A percentile compares a stretch with the other conserved stretches of the same genome.
phyloP scores from a whole-genome alignment of 2,113 vertebrate species.

The Forbesichthys agassizii region DNA sequence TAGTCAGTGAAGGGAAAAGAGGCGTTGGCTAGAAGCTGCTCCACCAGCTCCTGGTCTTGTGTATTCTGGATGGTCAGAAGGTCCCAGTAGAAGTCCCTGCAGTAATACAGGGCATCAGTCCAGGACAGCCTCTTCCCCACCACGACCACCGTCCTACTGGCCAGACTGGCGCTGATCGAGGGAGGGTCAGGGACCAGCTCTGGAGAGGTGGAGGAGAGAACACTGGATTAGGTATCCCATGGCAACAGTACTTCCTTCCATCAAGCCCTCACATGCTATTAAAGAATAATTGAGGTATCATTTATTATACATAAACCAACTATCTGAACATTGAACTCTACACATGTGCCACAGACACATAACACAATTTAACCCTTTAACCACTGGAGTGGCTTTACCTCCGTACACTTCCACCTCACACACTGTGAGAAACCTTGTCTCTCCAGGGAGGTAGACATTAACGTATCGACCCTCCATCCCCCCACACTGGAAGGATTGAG shows the following conservation, averaged over 20 bases:
- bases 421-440: neutral
- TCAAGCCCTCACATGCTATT: too few relatives aligned
- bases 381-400: neutral
- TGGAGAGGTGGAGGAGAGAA: neutral
- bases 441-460: neutral
- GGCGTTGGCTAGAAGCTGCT: neutral
- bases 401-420: constrained; percentile 8
- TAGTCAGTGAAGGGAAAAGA: neutral
- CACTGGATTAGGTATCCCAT: too few relatives aligned
- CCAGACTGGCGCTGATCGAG: neutral
- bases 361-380: too few relatives aligned
- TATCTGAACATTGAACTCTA: too few relatives aligned
- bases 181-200: neutral
- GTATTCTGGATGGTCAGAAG: constrained; percentile 20
- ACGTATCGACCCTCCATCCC: constrained; percentile 10
- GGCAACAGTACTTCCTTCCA: too few relatives aligned
- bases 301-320: too few relatives aligned
- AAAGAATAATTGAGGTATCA: too few relatives aligned
- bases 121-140: constrained; percentile 28
- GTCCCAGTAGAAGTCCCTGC: constrained; percentile 29
- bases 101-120: constrained; percentile 33
- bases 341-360: too few relatives aligned
- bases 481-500: neutral
- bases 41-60: constrained; percentile 20
- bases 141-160: constrained; percentile 6